A percentile compares a stretch with the other conserved stretches of the same genome.
phyloP scores from a whole-genome alignment of 2,113 vertebrate genomes.

The Myiopsitta monachus region DNA sequence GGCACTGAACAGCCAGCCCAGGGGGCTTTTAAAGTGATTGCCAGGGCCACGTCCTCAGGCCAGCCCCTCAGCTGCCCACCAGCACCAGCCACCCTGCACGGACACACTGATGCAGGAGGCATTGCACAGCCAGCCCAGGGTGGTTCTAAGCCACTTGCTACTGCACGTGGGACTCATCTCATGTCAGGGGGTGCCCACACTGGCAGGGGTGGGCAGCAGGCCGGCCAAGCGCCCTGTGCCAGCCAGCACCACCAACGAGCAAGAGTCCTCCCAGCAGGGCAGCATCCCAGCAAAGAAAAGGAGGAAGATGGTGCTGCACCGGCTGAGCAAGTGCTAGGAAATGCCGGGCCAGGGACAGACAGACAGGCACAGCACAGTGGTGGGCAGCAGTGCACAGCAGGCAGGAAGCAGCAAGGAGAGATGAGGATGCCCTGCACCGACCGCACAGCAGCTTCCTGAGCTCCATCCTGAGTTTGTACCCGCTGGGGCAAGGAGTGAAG shows the following conservation, averaged over 20 bases:
- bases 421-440: fast-evolving
- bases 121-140: too few relatives aligned
- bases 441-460: fast-evolving
- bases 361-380: not conserved
- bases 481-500: not conserved
- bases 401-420: not conserved
- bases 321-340: not conserved
- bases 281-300: not conserved
- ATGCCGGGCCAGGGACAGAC: not conserved
- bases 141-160: not conserved
- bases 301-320: not conserved
- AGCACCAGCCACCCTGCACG: too few relatives aligned
- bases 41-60: too few relatives aligned
- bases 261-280: not conserved
- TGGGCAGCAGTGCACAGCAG: not conserved
- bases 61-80: too few relatives aligned
- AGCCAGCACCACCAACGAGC: not conserved
- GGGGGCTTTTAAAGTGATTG: not conserved
- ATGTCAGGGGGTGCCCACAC: not conserved
- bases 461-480: not conserved
- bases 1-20: not conserved
- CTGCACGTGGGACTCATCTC: not conserved
- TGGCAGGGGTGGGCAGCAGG: not conserved
- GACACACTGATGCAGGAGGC: not conserved
- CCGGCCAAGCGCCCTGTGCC: not conserved